Base-by-base conservation (phyloP, 1,140 invertebrate species). In the Aphidius gifuensis region DNA sequence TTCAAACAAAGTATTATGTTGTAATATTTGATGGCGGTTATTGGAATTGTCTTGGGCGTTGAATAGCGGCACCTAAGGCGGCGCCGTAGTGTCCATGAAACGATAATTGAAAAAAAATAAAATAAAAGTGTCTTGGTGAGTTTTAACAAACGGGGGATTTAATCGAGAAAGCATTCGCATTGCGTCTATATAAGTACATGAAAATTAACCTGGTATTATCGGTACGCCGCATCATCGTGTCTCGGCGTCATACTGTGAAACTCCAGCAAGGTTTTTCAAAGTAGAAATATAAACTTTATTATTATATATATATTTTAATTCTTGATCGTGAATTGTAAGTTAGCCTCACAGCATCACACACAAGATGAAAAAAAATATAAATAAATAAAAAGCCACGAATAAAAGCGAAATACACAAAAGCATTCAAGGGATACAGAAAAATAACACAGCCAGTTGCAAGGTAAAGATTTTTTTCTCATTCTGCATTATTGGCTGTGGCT, bases 61-160 rank as follows among this genome's bases (percentile, higher is more conserved):
- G 55, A 62, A 58, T 54, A 38, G 11, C 40, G 55, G 54, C 50
- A 54, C 43, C 58, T 39, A 46, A 48, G 40, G 59, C 51, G 50
- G 53, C 49, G 51, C 59, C 49, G 3, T 23, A 23, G 23, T 23
- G 23, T 23, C 23, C 23, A 50, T 11, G 16, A 50, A 40, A 62
- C 46, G 61, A 56, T 58, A 62, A 62, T 57, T 62, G 61, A 61
- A 62, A 62, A 62, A 54, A 39, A 23, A 38, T 55, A 11, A 9
- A 39, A 55, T 16, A 43, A 39, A 39, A 11, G 53, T 44, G 11
- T 49, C 7, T 49, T 11, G 43, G 9, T 16, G 53, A 55, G 40
- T 11, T 44, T 40, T 11, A 16, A 11, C 39, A 39, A n/a, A n/a
- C n/a, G n/a, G n/a, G n/a, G n/a, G 40, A 4, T 44, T 40, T 16